phyloP scores from a whole-genome alignment of 2,797 vertebrate genomes.

The Momotus momota region DNA sequence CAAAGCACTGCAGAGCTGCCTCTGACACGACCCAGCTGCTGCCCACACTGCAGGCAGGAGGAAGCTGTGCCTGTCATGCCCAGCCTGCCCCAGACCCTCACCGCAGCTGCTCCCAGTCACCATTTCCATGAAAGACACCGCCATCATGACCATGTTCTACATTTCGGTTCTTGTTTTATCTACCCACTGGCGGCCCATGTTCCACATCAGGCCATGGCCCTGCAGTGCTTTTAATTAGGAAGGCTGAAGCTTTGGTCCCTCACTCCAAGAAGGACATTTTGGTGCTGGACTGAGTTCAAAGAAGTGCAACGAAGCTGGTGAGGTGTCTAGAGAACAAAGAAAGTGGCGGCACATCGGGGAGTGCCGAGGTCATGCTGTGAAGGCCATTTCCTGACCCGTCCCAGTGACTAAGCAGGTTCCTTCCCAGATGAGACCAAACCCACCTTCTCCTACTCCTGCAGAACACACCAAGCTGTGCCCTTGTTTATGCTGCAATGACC shows the following conservation, averaged over 20 bases:
- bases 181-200: background rate
- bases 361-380: background rate
- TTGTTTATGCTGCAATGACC: background rate
- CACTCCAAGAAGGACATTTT: background rate
- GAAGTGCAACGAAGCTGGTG: background rate
- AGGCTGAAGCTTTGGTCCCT: background rate
- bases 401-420: background rate
- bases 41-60: background rate
- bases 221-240: background rate
- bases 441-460: background rate
- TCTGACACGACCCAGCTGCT: background rate
- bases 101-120: conserved; percentile 39
- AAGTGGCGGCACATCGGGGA: fast-evolving
- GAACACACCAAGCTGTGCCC: background rate
- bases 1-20: background rate
- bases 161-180: conserved; percentile 39
- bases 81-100: conserved; percentile 13
- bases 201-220: conserved; percentile 2
- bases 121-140: conserved; percentile 45
- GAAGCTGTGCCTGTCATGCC: background rate
- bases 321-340: background rate
- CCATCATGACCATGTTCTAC: conserved; percentile 62
- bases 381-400: background rate
- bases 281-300: background rate
- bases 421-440: background rate